Percentiles rank a stretch among this genome's conserved stretches.
Evolutionary conservation across 2,797 vertebrate species (phyloP).

Genomic region (Amblyraja radiata): DNA sequence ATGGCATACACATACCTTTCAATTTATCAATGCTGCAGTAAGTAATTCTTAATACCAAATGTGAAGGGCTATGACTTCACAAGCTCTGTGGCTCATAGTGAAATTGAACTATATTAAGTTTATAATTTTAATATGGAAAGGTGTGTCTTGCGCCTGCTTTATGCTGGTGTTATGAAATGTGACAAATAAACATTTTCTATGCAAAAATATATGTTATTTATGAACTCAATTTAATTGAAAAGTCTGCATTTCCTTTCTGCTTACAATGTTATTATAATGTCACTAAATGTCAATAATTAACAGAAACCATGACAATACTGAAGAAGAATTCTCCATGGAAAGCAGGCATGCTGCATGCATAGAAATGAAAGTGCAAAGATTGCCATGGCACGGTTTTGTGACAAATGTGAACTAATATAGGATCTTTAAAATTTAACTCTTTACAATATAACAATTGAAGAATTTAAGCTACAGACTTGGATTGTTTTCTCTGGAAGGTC

Average conservation of each 20-base stretch:
- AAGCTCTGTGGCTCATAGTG: too few species aligned
- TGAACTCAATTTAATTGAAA: not conserved
- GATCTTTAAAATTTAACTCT: not conserved
- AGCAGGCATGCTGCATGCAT: not conserved
- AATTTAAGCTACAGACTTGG: not conserved
- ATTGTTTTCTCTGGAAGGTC: too few species aligned
- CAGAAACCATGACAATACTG: conserved; percentile 13
- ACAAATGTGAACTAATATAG: not conserved
- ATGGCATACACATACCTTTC: not conserved
- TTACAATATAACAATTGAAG: not conserved
- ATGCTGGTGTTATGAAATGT: not conserved
- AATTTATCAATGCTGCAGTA: conserved; percentile 13
- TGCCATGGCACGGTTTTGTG: not conserved
- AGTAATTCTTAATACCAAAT: not conserved
- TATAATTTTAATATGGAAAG: not conserved
- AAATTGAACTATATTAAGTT: not conserved
- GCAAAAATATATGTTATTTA: not conserved
- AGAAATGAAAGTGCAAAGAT: not conserved
- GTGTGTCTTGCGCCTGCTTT: not conserved
- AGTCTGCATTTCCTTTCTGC: conserved; percentile 4
- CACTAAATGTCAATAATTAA: conserved; percentile 32
- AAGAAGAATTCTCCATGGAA: not conserved
- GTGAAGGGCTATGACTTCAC: not conserved
- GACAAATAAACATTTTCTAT: not conserved
- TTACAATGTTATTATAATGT: not conserved